phyloP scores from a whole-genome alignment of 2,113 vertebrate genomes.

The Antigone vipio region DNA sequence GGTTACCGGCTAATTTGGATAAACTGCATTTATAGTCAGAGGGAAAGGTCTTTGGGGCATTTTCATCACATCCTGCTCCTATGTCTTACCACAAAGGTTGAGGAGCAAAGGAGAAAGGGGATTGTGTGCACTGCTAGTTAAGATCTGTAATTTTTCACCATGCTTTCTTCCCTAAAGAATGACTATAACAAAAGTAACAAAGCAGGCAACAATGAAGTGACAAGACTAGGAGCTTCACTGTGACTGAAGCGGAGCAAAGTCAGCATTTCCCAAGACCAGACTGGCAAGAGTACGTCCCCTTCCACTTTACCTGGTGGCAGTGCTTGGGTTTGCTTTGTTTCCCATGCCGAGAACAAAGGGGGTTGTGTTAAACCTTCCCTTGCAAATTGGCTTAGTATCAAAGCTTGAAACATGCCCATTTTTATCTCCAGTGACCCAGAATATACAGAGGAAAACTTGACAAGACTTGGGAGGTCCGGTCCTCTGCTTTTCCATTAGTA shows the following conservation, averaged over 20 bases:
- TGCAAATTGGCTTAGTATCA: background rate
- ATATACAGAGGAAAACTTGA: background rate
- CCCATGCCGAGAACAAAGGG: background rate
- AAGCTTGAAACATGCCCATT: background rate
- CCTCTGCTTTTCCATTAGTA: background rate
- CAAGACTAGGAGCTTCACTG: background rate
- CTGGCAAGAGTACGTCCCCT: background rate
- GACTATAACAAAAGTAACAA: background rate
- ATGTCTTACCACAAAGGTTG: background rate
- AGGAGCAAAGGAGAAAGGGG: background rate
- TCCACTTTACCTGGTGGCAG: background rate
- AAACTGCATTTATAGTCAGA: slow-evolving; percentile 23
- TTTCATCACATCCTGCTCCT: background rate
- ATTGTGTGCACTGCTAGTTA: background rate
- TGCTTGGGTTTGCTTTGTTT: background rate
- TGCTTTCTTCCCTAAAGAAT: background rate
- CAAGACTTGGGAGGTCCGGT: background rate
- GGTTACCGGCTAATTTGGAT: slow-evolving; percentile 28
- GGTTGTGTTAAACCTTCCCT: background rate
- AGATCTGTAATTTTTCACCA: background rate
- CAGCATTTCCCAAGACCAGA: background rate
- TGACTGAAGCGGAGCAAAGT: background rate
- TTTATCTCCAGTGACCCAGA: background rate
- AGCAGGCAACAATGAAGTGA: background rate
- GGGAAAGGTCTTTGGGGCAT: background rate